These are phyloP conservation scores for Meloidogyne hapla DNA, from an alignment of 1,140 invertebrate species.

Conservation along the genomic window DNA sequence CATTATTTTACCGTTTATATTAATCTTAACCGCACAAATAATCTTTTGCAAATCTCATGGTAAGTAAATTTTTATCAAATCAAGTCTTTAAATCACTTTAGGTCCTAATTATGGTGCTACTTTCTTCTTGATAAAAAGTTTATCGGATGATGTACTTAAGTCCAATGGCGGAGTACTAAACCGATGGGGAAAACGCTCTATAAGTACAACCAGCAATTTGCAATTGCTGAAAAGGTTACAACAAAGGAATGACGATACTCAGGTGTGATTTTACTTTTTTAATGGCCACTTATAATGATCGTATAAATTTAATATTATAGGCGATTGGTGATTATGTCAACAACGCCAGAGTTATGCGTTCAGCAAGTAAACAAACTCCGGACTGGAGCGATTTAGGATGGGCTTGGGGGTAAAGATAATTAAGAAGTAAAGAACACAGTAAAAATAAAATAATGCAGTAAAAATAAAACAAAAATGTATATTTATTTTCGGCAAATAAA, in stretches of 20 bases:
- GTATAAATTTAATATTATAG: neutral
- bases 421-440: neutral
- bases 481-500: too few species aligned
- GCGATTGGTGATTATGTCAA: neutral
- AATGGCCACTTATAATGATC: too few species aligned
- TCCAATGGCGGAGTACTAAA: neutral
- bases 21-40: neutral
- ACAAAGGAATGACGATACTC: neutral
- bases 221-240: neutral
- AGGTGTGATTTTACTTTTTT: neutral
- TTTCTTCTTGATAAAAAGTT: neutral
- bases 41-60: neutral
- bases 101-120: neutral
- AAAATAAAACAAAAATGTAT: too few species aligned
- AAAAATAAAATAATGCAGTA: too few species aligned
- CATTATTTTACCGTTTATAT: neutral
- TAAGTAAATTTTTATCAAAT: neutral
- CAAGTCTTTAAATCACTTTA: neutral
- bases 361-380: slow-evolving; percentile 39
- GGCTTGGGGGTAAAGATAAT: slow-evolving; percentile 48
- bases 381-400: slow-evolving; percentile 52
- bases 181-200: neutral
- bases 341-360: slow-evolving; percentile 18
- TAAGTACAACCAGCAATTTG: neutral
- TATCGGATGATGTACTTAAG: neutral